Percentiles rank a stretch among this genome's conserved stretches.
Evolutionary conservation across 2,797 vertebrate genomes (phyloP).

Genomic region (Coregonus ussuriensis): DNA sequence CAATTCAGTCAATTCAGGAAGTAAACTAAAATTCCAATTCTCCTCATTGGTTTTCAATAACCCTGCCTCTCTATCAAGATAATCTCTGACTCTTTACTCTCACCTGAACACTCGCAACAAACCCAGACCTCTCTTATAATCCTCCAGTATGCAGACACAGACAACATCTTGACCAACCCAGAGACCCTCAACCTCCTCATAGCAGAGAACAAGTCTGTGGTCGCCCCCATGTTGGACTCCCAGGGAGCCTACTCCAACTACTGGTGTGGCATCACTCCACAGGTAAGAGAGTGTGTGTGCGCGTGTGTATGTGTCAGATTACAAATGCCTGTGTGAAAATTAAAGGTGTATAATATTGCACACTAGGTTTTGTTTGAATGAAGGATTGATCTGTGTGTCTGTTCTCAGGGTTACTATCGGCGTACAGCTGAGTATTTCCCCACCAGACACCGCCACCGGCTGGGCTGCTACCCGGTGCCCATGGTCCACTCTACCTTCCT

Average conservation of each 20-base stretch:
- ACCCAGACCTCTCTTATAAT: neutral
- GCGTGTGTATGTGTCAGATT: no score
- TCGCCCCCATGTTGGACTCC: slow-evolving; percentile 94
- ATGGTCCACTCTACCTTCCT: slow-evolving; percentile 94
- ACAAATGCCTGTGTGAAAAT: no score
- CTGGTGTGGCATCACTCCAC: slow-evolving; percentile 97
- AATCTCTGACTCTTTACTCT: neutral
- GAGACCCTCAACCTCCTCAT: slow-evolving; percentile 85
- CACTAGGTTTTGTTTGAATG: neutral
- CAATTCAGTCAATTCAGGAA: neutral
- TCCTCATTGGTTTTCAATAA: no score
- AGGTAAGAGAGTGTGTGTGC: slow-evolving; percentile 71
- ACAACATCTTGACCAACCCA: slow-evolving; percentile 92
- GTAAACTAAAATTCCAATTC: no score
- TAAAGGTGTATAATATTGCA: neutral
- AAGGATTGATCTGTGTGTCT: no score
- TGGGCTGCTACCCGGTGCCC: slow-evolving; percentile 88
- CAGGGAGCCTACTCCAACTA: slow-evolving; percentile 96
- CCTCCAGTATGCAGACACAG: slow-evolving; percentile 81
- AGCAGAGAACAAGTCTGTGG: slow-evolving; percentile 85
- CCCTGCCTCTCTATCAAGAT: no score
- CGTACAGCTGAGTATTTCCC: slow-evolving; percentile 95
- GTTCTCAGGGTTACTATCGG: slow-evolving; percentile 89
- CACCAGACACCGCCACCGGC: slow-evolving; percentile 86
- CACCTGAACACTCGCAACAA: neutral